phyloP scores from a whole-genome alignment of 2,797 vertebrate species.

The Florisuga fusca region DNA sequence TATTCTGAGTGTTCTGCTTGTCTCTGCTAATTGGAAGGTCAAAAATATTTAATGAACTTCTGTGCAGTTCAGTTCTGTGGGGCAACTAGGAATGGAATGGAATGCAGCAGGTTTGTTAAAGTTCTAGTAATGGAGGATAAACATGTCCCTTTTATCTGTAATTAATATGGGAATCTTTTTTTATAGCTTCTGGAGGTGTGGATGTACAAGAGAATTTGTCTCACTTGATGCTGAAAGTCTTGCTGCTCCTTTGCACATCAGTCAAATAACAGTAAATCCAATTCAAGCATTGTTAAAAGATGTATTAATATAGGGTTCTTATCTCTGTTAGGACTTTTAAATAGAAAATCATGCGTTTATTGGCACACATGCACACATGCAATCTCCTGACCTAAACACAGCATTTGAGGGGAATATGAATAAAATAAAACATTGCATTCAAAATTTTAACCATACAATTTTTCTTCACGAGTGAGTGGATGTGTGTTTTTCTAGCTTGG shows the following conservation, averaged over 20 bases:
- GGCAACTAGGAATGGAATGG: neutral
- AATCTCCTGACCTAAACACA: neutral
- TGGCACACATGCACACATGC: accelerated
- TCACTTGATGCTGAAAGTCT: neutral
- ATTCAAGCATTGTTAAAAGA: too few relatives aligned
- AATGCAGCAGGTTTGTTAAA: neutral
- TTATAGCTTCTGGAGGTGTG: neutral
- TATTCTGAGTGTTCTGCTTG: neutral
- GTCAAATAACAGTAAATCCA: neutral
- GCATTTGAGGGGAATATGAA: neutral
- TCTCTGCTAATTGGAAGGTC: neutral
- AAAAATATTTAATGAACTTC: neutral
- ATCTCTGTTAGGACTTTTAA: neutral
- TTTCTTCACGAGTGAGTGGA: neutral
- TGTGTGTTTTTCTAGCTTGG: neutral
- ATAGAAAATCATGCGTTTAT: neutral
- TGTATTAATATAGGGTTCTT: neutral
- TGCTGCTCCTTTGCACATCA: neutral
- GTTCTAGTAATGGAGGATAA: neutral
- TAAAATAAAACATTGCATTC: neutral
- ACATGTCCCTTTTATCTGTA: neutral
- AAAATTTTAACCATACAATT: neutral
- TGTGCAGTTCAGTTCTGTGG: neutral
- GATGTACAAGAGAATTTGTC: neutral
- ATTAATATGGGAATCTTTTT: neutral